Base-by-base conservation (phyloP, 2,113 vertebrate species). In the Baryphthengus martii region DNA sequence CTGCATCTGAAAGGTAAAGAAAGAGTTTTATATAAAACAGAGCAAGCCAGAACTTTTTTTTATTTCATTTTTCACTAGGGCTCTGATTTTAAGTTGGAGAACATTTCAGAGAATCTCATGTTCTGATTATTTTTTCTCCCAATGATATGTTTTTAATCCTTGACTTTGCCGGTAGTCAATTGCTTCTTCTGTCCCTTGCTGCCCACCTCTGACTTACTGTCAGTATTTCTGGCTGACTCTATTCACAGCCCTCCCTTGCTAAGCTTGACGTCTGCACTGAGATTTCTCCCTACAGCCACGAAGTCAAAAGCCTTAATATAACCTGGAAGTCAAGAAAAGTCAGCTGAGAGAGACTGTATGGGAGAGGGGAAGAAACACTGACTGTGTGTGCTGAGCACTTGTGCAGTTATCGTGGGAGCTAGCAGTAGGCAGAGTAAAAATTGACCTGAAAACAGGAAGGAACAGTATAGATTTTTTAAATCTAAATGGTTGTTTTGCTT, bases 221-320 rank as follows among this genome's bases (percentile, higher is more conserved):
- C 96, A 93, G 95, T 91, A 35, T 74, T 96, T 94, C 91, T 96
- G 88, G 84, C 90, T 90, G 73, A 79, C 91, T 96, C 63, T 88
- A 65, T 87, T 94, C 93, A 66, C 90, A 93, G 79, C 76, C 56
- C 75, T 87, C 84, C 88, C 75, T 93, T 58, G 47, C 65, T 77
- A 52, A 92, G 83, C 82, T 94, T 56, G 0, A 25, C 2, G 20
- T 77, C 89, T 74, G 86, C 1, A 0, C 83, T 93, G 75, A 95
- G 88, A 84, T 92, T 96, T 94, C 75, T 96, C 45, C 73, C 78
- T 90, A 24, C 83, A 93, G 66, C 72, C 74, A 72, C 2, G 0
- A 81, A 97, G 75, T 74, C 94, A 90, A 84, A 95, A 96, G 24
- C 68, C 59, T 94, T 72, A 74, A 83, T 94, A 77, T 31, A 92